Conservation (phyloP, 2,888 invertebrate genomes). For the Cerceris rybyensis region DNA sequence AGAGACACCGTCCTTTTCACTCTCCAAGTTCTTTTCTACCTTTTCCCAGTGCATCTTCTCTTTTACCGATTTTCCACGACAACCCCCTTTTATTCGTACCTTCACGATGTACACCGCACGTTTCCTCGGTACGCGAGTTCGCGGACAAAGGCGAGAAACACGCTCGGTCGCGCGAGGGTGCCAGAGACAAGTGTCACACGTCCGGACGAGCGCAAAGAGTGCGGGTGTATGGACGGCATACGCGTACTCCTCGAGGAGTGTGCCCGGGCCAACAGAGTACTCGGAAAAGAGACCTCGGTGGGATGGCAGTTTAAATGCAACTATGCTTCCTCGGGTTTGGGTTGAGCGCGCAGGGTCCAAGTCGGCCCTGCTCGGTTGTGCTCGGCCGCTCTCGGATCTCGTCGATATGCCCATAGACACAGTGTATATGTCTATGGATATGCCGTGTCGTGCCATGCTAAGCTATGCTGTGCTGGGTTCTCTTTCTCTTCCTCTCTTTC, state of each 20-base stretch:
- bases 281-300: conserved; percentile 71
- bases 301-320: conserved; percentile 79
- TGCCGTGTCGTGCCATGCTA: conserved; percentile 66
- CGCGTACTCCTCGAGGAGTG: conserved; percentile 39
- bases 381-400: conserved; percentile 75
- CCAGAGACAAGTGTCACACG: conserved; percentile 3
- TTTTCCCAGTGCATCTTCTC: neutral
- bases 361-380: conserved; percentile 69
- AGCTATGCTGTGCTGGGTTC: conserved; percentile 54
- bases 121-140: conserved; percentile 4
- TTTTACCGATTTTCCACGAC: neutral
- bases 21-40: neutral
- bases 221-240: neutral
- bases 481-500: conserved; percentile 31
- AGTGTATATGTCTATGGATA: conserved; percentile 74
- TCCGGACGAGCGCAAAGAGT: conserved; percentile 8
- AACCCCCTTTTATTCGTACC: neutral
- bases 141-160: conserved; percentile 13
- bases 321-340: conserved; percentile 77
- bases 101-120: neutral
- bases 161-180: conserved; percentile 13
- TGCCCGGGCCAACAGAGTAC: conserved; percentile 61
- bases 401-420: conserved; percentile 80
- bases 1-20: neutral
- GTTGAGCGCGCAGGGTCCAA: conserved; percentile 75